phyloP scores from a whole-genome alignment of 2,113 vertebrate species.

The Saccopteryx bilineata region DNA sequence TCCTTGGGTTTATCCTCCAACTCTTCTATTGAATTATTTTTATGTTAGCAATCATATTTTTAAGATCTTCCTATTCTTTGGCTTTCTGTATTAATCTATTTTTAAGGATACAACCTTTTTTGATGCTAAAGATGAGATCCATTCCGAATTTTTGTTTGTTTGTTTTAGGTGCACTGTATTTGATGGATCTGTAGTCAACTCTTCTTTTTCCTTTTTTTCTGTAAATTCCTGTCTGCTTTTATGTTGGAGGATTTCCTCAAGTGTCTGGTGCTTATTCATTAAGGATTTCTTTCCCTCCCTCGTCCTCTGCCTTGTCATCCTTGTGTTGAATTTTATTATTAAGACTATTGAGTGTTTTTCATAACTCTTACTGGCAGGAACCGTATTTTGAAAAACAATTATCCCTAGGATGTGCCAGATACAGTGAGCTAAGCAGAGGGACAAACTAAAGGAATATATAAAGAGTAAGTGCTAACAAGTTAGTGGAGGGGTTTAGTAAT shows the following conservation, averaged over 20 bases:
- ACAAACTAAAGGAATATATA: not conserved
- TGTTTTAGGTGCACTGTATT: not conserved
- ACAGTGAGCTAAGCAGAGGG: not conserved
- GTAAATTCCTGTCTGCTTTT: slow-evolving; percentile 4
- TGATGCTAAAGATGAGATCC: slow-evolving; percentile 19
- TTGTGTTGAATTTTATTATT: slow-evolving; percentile 53
- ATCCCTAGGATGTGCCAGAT: not conserved
- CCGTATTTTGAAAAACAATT: slow-evolving; percentile 20
- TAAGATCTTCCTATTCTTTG: not conserved
- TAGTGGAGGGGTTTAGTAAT: not conserved
- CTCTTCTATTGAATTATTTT: not conserved
- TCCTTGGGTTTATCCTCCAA: slow-evolving; percentile 27
- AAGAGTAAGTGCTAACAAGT: not conserved
- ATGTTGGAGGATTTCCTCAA: slow-evolving; percentile 18
- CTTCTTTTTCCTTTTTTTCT: fast-evolving
- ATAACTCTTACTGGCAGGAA: slow-evolving; percentile 15
- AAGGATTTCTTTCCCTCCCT: not conserved
- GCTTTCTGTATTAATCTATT: slow-evolving; percentile 19
- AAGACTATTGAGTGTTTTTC: slow-evolving; percentile 37
- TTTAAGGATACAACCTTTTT: not conserved
- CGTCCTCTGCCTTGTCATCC: not conserved
- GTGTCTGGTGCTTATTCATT: not conserved
- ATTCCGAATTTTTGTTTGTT: not conserved
- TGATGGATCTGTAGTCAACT: not conserved
- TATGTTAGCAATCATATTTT: slow-evolving; percentile 30